Percentiles rank a stretch among this genome's conserved stretches.
phyloP scores from a whole-genome alignment of 2,113 vertebrate species.

The Hipposideros armiger region DNA sequence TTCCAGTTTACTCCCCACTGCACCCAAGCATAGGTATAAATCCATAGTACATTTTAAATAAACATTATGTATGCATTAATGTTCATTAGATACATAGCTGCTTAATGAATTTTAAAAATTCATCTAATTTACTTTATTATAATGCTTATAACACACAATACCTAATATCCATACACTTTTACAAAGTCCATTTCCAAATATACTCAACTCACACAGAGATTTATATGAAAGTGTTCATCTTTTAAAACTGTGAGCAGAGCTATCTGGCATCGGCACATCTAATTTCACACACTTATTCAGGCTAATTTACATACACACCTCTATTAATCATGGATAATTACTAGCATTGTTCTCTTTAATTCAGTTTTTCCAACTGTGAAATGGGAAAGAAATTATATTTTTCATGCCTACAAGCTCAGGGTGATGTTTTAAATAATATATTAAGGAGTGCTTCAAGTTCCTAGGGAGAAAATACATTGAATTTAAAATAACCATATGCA shows the following conservation, averaged over 20 bases:
- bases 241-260: slow-evolving; percentile 56
- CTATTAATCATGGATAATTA: slow-evolving; percentile 82
- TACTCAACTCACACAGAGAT: slow-evolving; percentile 15
- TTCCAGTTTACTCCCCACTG: background rate
- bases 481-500: slow-evolving; percentile 61
- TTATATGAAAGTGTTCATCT: slow-evolving; percentile 60
- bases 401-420: slow-evolving; percentile 75
- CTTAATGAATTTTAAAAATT: slow-evolving; percentile 46
- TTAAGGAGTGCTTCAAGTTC: slow-evolving; percentile 50
- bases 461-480: slow-evolving; percentile 54
- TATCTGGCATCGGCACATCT: slow-evolving; percentile 71
- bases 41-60: slow-evolving; percentile 16
- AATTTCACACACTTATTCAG: slow-evolving; percentile 78
- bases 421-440: slow-evolving; percentile 70
- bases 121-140: slow-evolving; percentile 45
- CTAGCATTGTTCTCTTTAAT: slow-evolving; percentile 79
- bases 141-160: slow-evolving; percentile 10
- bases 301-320: slow-evolving; percentile 76
- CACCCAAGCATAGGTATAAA: background rate
- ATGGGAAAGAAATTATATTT: slow-evolving; percentile 83
- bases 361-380: slow-evolving; percentile 84
- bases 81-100: background rate
- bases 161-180: slow-evolving; percentile 29
- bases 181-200: slow-evolving; percentile 56
- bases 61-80: background rate